Evolutionary conservation across 1,140 invertebrate species (phyloP), one percentile per base, ranked within the genome.

Genomic region (Doryteuthis pealeii): DNA sequence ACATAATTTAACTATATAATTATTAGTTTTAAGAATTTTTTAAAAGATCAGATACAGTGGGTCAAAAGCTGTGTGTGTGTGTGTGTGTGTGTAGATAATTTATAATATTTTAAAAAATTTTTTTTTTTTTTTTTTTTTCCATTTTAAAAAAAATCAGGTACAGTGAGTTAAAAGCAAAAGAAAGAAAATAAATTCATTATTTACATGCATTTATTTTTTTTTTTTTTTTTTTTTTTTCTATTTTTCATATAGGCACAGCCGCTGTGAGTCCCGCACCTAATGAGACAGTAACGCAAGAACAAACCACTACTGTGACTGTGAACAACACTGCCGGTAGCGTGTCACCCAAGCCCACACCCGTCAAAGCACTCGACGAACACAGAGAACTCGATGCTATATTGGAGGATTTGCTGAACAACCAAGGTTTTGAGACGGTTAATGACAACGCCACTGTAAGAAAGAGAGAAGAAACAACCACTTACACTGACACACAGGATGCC

Each of bases 381-480:
- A 82, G 80, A 32, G 80, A 87, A 72, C 78, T 88, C 30, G 87
- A 88, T 78, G 82, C 85, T 33, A 85, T 88, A 74, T 73, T 88
- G 18, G 85, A 81, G 74, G 85, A 87, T 75, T 77, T 88, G 62
- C 79, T 88, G n/a, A 84, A 81, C 70, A 83, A 87, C 66, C 82
- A 83, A 75, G 80, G 78, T 15, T 81, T 76, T 72, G 54, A 62
- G 18, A 5, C 54, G 10, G 78, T 81, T 22, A 69, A 43, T 74
- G 75, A 74, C 58, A 80, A 81, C 76, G 74, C 77, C 72, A 66
- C 70, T 71, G 12, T 58, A 75, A 35, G 76, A 68, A 76, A 30
- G 22, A 78, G 71, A 73, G 73, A 67, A 14, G 62, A 58, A 18
- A 72, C 78, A 49, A 74, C 62, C 28, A 73, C 76, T 14, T 75